These are phyloP conservation scores for Oryzias woworae DNA, from an alignment of 2,113 vertebrate genomes.

Conservation along the genomic window DNA sequence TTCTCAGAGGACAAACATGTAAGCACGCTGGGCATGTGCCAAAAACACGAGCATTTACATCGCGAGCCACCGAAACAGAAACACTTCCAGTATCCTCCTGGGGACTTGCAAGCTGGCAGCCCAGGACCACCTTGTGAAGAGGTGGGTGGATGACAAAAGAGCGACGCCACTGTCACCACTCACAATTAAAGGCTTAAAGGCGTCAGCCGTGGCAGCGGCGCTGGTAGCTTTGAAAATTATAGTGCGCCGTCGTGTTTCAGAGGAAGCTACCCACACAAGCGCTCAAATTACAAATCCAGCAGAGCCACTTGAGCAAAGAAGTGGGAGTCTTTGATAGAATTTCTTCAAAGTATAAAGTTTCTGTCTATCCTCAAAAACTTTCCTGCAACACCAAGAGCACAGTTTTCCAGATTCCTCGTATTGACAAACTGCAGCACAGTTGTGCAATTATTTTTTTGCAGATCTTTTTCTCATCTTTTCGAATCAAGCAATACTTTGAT, in stretches of 20 bases:
- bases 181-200: constrained; percentile 6
- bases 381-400: constrained; percentile 17
- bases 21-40: constrained; percentile 29
- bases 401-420: constrained; percentile 4
- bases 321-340: constrained; percentile 53
- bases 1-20: constrained; percentile 32
- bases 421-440: constrained; percentile 26
- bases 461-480: constrained; percentile 44
- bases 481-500: constrained; percentile 71
- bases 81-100: not conserved
- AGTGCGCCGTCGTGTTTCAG: constrained; percentile 13
- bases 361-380: constrained; percentile 20
- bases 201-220: constrained; percentile 6
- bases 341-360: constrained; percentile 29
- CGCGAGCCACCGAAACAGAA: not conserved
- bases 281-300: constrained; percentile 52
- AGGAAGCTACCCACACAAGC: constrained; percentile 39
- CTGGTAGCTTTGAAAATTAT: constrained; percentile 10
- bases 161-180: constrained; percentile 17
- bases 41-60: constrained; percentile 18
- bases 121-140: constrained; percentile 15
- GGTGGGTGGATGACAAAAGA: constrained; percentile 29
- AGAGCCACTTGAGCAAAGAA: constrained; percentile 21
- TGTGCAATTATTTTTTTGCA: constrained; percentile 43
- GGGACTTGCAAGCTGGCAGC: not conserved